phyloP scores from a whole-genome alignment of 2,888 invertebrate genomes.

The Plebejus argus region DNA sequence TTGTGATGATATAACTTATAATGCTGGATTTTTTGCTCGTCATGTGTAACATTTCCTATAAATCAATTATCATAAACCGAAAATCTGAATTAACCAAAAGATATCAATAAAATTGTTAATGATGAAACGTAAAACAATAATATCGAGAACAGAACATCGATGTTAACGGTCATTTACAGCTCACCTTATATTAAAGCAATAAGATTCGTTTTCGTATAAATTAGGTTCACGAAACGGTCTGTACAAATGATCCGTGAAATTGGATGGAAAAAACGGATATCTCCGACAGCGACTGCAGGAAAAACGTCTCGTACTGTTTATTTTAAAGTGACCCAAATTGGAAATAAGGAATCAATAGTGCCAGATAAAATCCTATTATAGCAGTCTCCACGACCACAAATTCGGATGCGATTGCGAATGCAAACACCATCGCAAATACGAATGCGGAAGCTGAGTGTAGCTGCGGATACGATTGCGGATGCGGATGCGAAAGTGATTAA shows the following conservation, averaged over 20 bases:
- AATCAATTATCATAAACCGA: neutral
- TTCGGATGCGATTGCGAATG: neutral
- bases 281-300: neutral
- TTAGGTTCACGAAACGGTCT: neutral
- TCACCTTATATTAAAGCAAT: neutral
- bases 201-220: neutral
- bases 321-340: slow-evolving; percentile 24
- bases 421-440: neutral
- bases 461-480: neutral
- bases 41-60: too few relatives aligned
- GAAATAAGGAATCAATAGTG: neutral
- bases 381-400: too few relatives aligned
- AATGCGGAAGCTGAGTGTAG: neutral
- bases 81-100: neutral
- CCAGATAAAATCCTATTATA: neutral
- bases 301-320: slow-evolving; percentile 13
- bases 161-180: slow-evolving; percentile 44
- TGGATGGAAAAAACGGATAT: slow-evolving; percentile 44
- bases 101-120: neutral
- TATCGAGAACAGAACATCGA: neutral
- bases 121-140: slow-evolving; percentile 16
- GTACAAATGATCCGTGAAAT: slow-evolving; percentile 59
- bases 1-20: too few relatives aligned
- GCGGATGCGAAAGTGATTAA: neutral
- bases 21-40: too few relatives aligned